Conservation (phyloP, 2,113 vertebrate species). For the Phrynocephalus versicolor region DNA sequence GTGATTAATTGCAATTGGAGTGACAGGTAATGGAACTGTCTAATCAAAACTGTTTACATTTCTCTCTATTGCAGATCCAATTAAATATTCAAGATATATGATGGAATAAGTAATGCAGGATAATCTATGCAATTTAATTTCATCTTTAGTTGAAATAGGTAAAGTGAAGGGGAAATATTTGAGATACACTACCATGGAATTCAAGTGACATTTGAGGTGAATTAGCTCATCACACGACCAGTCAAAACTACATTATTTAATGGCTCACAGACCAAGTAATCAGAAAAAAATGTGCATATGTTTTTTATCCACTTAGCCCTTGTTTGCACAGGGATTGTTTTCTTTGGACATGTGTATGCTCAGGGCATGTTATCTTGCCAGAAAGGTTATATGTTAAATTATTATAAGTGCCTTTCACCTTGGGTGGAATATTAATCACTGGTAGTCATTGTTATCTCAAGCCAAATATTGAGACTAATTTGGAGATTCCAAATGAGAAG, state of each 20-base stretch:
- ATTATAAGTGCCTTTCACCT: background rate
- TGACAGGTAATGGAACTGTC: background rate
- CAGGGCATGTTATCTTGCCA: background rate
- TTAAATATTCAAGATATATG: slow-evolving; percentile 29
- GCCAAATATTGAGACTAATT: background rate
- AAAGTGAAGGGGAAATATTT: slow-evolving; percentile 9
- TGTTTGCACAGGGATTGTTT: background rate
- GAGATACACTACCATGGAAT: slow-evolving; percentile 1
- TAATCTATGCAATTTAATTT: slow-evolving; percentile 26
- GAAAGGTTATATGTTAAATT: background rate
- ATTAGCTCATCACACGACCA: background rate
- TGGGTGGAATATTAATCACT: background rate
- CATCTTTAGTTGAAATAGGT: slow-evolving; percentile 9
- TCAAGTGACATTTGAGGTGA: slow-evolving; percentile 7
- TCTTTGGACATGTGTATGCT: background rate
- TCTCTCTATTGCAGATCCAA: slow-evolving; percentile 2
- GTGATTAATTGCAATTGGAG: slow-evolving; percentile 22
- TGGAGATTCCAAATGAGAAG: background rate
- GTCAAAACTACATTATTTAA: slow-evolving; percentile 3
- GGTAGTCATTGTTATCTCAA: background rate
- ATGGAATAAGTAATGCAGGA: background rate
- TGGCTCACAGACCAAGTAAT: background rate
- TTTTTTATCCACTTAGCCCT: background rate
- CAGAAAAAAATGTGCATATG: background rate
- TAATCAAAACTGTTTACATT: slow-evolving; percentile 23